Evolutionary conservation across 2,113 vertebrate species (phyloP), one percentile per base, ranked within the genome.

Genomic region (Sula dactylatra): DNA sequence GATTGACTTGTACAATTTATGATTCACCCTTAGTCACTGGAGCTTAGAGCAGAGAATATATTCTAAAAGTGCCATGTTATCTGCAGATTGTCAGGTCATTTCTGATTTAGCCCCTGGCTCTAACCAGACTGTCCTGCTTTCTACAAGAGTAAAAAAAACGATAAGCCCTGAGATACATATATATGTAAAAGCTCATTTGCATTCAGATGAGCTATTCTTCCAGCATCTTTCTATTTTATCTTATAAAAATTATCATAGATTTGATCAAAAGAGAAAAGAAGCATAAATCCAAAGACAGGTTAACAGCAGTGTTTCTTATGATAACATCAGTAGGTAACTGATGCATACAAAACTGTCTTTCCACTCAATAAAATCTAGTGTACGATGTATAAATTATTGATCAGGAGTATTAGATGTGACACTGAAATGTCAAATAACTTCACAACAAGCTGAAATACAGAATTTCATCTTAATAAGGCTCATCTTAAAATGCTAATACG

Each of bases 81-180:
- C 85, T 86, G 79, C 90, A 61, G 42, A 67, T 93, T 97, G 86
- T 88, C 84, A 93, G 82, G 74, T 96, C 44, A 86, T 94, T 97
- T 94, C 88, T 93, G 92, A 90, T 96, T 96, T 97, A 97, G 91
- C 86, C 79, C 13, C 29, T 81, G 78, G 90, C 94, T 97, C 50
- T 91, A 79, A 83, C 80, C 78, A 97, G 44, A 16, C 88, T 90
- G 90, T 69, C 82, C 86, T 93, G 70, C 71, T 89, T 97, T 87
- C 88, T 81, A 31, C 10, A 20, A 82, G 87, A 58, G 73, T 88
- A 96, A 96, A 95, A 94, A 96, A 94, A 94, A 95, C n/a, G 91
- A 93, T 96, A 94, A 96, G 67, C 78, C 71, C 32, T 70, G 56
- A 84, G 26, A 50, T 52, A 10, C 11, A 45, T 67, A 42, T 42